These are phyloP conservation scores for Diachasma alloeum DNA, from an alignment of 1,140 invertebrate genomes.

Conservation along the genomic window DNA sequence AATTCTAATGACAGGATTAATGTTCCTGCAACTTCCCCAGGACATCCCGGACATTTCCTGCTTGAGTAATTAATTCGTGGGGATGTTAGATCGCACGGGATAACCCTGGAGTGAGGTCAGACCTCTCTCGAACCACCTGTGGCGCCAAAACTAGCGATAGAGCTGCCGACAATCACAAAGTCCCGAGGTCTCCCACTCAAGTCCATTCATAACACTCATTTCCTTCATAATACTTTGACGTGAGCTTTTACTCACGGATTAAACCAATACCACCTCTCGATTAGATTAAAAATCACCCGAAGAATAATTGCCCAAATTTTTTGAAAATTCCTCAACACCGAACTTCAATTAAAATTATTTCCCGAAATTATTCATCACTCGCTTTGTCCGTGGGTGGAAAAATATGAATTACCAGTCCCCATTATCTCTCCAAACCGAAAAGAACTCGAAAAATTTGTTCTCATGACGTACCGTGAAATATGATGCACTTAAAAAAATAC, in stretches of 20 bases:
- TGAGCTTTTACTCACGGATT: not conserved
- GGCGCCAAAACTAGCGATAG: not conserved
- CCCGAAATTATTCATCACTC: not conserved
- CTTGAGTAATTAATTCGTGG: not conserved
- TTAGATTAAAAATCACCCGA: too few species aligned
- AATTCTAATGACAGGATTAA: not conserved
- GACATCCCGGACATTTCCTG: not conserved
- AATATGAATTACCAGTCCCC: not conserved
- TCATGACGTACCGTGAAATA: not conserved
- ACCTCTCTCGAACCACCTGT: not conserved
- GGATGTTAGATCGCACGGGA: not conserved
- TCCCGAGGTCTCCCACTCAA: not conserved
- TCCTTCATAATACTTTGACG: not conserved
- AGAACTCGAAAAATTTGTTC: not conserved
- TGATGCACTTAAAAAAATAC: not conserved
- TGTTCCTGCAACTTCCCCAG: not conserved
- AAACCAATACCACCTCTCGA: too few species aligned
- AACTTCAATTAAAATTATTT: not conserved
- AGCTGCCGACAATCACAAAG: not conserved
- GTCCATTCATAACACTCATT: not conserved
- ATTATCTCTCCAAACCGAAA: not conserved
- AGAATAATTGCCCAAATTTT: not conserved
- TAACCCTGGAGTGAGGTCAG: not conserved
- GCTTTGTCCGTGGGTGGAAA: not conserved
- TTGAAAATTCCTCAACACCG: not conserved